phyloP scores from a whole-genome alignment of 2,797 vertebrate species.

The Macropus fuliginosus region DNA sequence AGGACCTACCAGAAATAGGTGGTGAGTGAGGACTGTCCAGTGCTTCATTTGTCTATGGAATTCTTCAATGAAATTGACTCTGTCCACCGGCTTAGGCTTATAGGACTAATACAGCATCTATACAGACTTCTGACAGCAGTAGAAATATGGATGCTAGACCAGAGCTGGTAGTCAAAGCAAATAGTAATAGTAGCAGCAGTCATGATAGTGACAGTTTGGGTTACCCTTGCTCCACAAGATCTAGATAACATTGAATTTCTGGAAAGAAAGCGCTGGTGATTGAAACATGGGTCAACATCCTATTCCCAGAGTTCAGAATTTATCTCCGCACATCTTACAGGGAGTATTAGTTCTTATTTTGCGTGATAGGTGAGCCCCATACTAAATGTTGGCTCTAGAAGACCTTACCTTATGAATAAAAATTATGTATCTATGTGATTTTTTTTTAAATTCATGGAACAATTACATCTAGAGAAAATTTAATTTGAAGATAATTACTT shows the following conservation, averaged over 20 bases:
- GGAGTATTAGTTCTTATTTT: constrained; percentile 37
- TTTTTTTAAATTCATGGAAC: constrained; percentile 74
- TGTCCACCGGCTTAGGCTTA: constrained; percentile 10
- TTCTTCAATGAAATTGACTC: constrained; percentile 40
- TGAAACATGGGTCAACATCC: constrained; percentile 11
- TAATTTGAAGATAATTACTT: constrained; percentile 77
- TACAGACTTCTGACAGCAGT: neutral
- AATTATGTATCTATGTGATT: constrained; percentile 58
- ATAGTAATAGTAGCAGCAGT: neutral
- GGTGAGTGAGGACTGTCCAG: neutral
- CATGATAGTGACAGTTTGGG: neutral
- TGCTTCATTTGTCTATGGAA: constrained; percentile 23
- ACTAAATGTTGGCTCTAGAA: constrained; percentile 55
- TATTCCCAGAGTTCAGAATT: constrained; percentile 8
- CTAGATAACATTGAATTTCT: neutral
- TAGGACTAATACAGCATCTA: neutral
- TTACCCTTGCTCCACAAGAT: neutral
- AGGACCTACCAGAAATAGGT: neutral
- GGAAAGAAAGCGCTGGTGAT: neutral
- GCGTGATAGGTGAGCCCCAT: constrained; percentile 46
- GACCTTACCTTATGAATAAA: constrained; percentile 72
- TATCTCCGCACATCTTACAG: neutral
- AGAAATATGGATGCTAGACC: constrained; percentile 5
- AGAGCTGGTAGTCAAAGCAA: neutral
- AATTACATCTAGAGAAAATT: constrained; percentile 71